Evolutionary conservation across 2,113 vertebrate species (phyloP), one percentile per base, ranked within the genome.

Genomic region (Brachionichthys hirsutus): DNA sequence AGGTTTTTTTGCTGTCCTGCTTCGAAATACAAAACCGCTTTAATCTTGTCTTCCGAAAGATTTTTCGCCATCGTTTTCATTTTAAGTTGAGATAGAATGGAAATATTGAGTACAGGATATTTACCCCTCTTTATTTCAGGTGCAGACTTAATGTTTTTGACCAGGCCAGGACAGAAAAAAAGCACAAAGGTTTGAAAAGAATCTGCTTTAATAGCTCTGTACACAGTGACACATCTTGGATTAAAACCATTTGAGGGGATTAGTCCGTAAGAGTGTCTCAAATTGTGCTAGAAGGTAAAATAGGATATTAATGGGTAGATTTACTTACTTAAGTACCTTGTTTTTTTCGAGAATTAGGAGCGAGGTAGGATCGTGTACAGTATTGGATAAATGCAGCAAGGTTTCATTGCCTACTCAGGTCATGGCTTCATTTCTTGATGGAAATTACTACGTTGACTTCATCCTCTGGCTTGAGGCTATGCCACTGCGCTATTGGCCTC

Each of bases 401-500:
- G 20, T 58, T 54, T 53, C 41, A 49, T 48, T n/a, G 51, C 35
- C 22, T 3, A n/a, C 17, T 8, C 15, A n/a, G 14, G 15, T 47
- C 45, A 60, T 18, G 2, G 13, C 12, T 54, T 93, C 88, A 98
- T 88, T 98, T 98, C 89, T 95, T 98, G 73, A 89, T 90, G 0
- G 91, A 92, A 75, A 99, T 92, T 69, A 93, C 90, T 68, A 89
- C 90, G 2, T 98, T 94, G 14, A 98, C 92, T 51, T 92, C 89
- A 1, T 92, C 91, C 43, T 90, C 81, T 1, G 84, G 48, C 77
- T 89, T 72, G 19, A 92, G 90, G 74, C 93, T 94, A 58, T 98
- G 96, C 96, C 97, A 98, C 77, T 98, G 96, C 50, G 96, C 95
- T 2, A 98, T 96, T 68, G 96, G 97, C 83, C 97, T 92, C 75